These are phyloP conservation scores for Chelonoidis abingdonii DNA, from an alignment of 2,113 vertebrate species.

Conservation along the genomic window DNA sequence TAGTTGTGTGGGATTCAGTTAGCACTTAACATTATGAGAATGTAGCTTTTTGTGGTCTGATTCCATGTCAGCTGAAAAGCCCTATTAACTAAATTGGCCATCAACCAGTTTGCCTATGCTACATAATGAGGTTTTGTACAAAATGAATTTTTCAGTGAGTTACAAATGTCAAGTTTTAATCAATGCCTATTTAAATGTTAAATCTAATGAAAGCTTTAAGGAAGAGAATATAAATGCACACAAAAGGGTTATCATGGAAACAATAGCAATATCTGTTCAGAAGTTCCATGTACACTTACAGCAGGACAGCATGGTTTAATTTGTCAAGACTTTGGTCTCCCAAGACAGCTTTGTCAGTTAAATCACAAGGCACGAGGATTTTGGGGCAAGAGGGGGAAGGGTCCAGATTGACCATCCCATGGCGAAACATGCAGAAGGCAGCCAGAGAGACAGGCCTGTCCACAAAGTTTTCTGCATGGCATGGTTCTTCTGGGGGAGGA, in stretches of 20 bases:
- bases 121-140: conserved; percentile 74
- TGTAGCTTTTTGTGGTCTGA: conserved; percentile 57
- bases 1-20: background rate
- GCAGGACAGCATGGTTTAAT: rapidly evolving
- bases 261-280: conserved; percentile 45
- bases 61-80: conserved; percentile 72
- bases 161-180: conserved; percentile 83
- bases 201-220: conserved; percentile 78
- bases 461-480: background rate
- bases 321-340: background rate
- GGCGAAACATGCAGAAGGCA: background rate
- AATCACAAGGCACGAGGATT: background rate
- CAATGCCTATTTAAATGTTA: conserved; percentile 79
- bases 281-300: background rate
- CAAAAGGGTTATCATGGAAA: conserved; percentile 79
- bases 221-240: conserved; percentile 75
- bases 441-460: background rate
- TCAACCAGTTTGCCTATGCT: conserved; percentile 72
- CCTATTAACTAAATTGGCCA: conserved; percentile 80
- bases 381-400: background rate
- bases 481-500: background rate
- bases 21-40: conserved; percentile 20
- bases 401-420: background rate
- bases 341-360: background rate
- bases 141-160: conserved; percentile 71